Evolutionary conservation across 2,113 vertebrate species (phyloP), one percentile per base, ranked within the genome.

Genomic region (Oryzias curvinotus): DNA sequence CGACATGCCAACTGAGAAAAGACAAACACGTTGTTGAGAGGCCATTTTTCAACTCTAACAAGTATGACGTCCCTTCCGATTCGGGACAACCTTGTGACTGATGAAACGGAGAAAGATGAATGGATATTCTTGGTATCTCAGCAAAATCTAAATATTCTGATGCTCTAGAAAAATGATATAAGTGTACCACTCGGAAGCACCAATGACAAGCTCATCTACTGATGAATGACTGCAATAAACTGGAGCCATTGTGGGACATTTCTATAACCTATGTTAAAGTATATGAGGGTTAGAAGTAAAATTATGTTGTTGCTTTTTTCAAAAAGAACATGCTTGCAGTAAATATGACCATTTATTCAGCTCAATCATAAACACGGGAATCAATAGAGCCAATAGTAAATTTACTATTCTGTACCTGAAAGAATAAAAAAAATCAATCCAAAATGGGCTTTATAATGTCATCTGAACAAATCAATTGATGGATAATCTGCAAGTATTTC

Each of bases 401-500:
- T 75, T 81, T 63, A 50, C 47, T 45, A 46, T 59, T 47, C 72
- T 57, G 64, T 17, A 21, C 48, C 36, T 61, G 74, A 77, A 73
- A 19, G 77, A 36, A 10, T 10, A 12, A 36, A 36, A 65, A 68
- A 65, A 82, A 84, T 85, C 78, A 66, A 71, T 78, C 45, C 73
- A 66, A 77, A 58, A 45, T 43, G 55, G 53, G 47, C 43, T 76
- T 50, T 57, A 57, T 36, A 76, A 73, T 57, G 61, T 82, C 66
- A 49, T 76, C 62, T 76, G 70, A 50, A 62, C 53, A 78, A 46
- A 63, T 72, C 61, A 79, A 57, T 78, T 84, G 66, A 53, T 65
- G 71, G 75, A 75, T 87, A 73, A 87, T 84, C 76, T 86, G 78
- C 53, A 14, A 52, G 73, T 78, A 67, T 81, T 76, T 71, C 73